Base-by-base conservation (phyloP, 2,888 invertebrate genomes). In the Oscheius sp. region DNA sequence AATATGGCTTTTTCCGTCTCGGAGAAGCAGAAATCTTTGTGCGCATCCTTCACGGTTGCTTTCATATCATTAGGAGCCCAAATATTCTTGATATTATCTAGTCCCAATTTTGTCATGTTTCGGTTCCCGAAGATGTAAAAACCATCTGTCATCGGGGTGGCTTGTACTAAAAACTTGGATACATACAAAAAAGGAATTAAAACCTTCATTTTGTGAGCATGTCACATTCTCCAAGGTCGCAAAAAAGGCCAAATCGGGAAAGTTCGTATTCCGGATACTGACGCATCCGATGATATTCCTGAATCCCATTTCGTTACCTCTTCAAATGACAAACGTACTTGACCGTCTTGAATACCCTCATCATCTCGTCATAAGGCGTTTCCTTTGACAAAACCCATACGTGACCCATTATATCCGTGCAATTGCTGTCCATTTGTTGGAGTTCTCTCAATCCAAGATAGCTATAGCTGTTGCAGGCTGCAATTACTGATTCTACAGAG, bases 401-500 rank as follows among this genome's bases (percentile, higher is more conserved):
- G 18, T 61, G 41, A n/a, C 61, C 61, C 1, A n/a, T 7, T 6
- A 61, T 61, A 41, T 61, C 61, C 7, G 61, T 61, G 43, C 61
- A 61, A n/a, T 23, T 23, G 1, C 41, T 3, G 12, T 13, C 18
- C 61, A 61, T 61, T 43, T 13, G 6, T 43, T 61, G 5, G 13
- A 61, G 35, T 21, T 61, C 61, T 45, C 61, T 41, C 45, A 43
- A 43, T 0, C 61, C 61, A 21, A 61, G 61, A 41, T 23, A 61
- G 5, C 43, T 25, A 21, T 61, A 61, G 21, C 61, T 61, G 12
- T 25, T n/a, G 25, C 61, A 61, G 13, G 61, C 61, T 61, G 43
- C 12, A 61, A 43, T 43, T 35, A 35, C 9, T 9, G 35, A 9
- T 9, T 35, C 35, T 35, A 35, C 3, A 35, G 3, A 35, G 35